Evolutionary conservation across 2,888 invertebrate genomes (phyloP).

Genomic region (Odontocerum albicorne): DNA sequence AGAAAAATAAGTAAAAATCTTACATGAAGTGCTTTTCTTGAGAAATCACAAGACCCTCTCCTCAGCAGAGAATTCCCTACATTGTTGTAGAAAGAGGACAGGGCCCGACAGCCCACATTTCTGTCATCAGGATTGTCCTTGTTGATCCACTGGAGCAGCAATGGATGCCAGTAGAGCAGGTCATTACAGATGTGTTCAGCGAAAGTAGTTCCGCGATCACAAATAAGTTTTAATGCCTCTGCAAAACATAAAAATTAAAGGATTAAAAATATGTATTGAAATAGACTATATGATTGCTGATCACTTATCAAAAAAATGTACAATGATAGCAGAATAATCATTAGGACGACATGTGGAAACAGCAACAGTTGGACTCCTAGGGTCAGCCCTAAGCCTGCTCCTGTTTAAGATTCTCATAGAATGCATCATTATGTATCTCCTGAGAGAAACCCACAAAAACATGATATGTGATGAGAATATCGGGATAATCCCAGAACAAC

Average conservation of each 20-base stretch:
- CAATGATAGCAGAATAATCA: too few species aligned
- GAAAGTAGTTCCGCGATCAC: conserved; percentile 17
- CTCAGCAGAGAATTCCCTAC: conserved; percentile 12
- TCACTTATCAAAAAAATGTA: too few species aligned
- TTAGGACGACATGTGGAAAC: too few species aligned
- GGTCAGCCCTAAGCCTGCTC: too few species aligned
- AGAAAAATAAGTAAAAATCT: neutral
- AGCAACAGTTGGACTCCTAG: too few species aligned
- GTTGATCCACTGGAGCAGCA: conserved; percentile 17
- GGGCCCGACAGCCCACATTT: conserved; percentile 19
- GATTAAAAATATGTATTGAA: too few species aligned
- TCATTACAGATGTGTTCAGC: conserved; percentile 16
- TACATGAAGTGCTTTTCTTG: conserved; percentile 13
- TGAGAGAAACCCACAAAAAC: too few species aligned
- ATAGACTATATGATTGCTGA: too few species aligned
- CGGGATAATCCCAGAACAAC: too few species aligned
- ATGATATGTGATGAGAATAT: too few species aligned
- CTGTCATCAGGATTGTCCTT: conserved; percentile 26
- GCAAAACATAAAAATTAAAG: neutral
- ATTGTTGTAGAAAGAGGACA: conserved; percentile 21
- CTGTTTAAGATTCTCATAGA: too few species aligned
- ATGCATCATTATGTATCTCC: too few species aligned
- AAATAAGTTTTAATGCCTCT: conserved; percentile 17
- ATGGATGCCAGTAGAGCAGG: conserved; percentile 27
- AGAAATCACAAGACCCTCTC: conserved; percentile 10